Percentiles rank a stretch among this genome's conserved stretches.
phyloP scores from a whole-genome alignment of 1,140 invertebrate genomes.

The Protaetia brevitarsis region DNA sequence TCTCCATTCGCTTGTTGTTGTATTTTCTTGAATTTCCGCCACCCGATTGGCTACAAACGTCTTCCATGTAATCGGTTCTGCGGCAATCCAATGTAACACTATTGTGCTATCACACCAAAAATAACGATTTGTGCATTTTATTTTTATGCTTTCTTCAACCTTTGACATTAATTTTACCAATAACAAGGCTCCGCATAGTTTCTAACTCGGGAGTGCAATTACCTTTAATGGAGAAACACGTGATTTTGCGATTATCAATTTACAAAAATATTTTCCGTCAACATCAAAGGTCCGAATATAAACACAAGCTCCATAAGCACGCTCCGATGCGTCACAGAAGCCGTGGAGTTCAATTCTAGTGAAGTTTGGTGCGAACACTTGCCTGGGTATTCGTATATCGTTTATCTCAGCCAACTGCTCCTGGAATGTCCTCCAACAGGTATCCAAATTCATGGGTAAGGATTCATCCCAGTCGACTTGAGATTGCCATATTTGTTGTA shows the following conservation, averaged over 20 bases:
- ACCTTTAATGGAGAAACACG: conserved; percentile 30
- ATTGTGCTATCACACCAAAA: conserved; percentile 27
- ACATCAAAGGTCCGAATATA: conserved; percentile 37
- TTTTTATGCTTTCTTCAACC: background rate
- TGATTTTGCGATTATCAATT: conserved; percentile 32
- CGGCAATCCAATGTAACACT: conserved; percentile 42
- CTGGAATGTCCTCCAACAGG: background rate
- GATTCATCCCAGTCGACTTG: conserved; percentile 12
- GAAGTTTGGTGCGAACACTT: background rate
- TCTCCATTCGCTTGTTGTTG: background rate
- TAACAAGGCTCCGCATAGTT: conserved; percentile 40
- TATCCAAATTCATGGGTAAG: conserved; percentile 7
- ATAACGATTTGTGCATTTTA: background rate
- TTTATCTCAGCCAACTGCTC: conserved; percentile 4
- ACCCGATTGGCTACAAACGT: conserved; percentile 46
- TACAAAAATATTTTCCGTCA: conserved; percentile 18
- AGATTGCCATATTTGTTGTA: background rate
- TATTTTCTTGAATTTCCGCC: conserved; percentile 35
- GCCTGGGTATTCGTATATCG: background rate
- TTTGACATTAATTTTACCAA: background rate
- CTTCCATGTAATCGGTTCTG: conserved; percentile 35
- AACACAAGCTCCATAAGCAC: conserved; percentile 35
- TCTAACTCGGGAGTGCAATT: conserved; percentile 32
- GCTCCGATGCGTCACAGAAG: conserved; percentile 43
- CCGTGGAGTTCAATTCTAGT: conserved; percentile 36